A percentile compares a stretch with the other conserved stretches of the same genome.
Conservation (phyloP, 2,797 vertebrate genomes). For the Pelochelys cantorii region DNA sequence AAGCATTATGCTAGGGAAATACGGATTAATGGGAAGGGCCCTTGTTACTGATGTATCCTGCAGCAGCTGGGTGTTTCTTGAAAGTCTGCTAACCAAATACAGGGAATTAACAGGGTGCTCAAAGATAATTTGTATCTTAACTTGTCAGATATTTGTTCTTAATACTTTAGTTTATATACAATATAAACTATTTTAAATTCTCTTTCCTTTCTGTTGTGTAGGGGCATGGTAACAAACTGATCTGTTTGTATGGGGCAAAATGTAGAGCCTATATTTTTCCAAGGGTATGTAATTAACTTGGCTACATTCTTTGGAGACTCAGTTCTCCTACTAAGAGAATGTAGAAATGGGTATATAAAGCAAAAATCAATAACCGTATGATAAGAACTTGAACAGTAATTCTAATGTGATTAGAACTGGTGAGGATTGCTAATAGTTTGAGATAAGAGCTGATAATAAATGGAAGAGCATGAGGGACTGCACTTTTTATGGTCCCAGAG, state of each 20-base stretch:
- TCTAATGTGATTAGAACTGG: neutral
- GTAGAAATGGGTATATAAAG: neutral
- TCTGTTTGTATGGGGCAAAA: neutral
- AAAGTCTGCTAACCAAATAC: rapidly evolving
- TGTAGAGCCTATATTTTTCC: neutral
- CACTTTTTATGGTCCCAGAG: neutral
- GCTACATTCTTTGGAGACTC: neutral
- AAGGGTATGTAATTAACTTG: neutral
- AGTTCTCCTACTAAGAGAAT: rapidly evolving
- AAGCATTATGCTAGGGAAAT: rapidly evolving
- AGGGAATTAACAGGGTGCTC: neutral
- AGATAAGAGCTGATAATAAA: neutral
- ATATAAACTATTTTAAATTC: neutral
- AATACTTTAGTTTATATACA: neutral
- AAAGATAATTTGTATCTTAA: no score
- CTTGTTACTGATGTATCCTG: neutral
- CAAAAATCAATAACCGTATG: neutral
- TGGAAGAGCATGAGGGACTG: neutral
- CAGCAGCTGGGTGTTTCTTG: rapidly evolving
- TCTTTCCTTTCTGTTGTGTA: neutral
- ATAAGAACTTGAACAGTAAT: neutral
- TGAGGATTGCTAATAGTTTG: neutral
- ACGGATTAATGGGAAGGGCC: neutral
- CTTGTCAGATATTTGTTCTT: neutral
- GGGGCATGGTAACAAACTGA: neutral